phyloP scores from a whole-genome alignment of 1,140 invertebrate species.

The Drosophila arawakana region DNA sequence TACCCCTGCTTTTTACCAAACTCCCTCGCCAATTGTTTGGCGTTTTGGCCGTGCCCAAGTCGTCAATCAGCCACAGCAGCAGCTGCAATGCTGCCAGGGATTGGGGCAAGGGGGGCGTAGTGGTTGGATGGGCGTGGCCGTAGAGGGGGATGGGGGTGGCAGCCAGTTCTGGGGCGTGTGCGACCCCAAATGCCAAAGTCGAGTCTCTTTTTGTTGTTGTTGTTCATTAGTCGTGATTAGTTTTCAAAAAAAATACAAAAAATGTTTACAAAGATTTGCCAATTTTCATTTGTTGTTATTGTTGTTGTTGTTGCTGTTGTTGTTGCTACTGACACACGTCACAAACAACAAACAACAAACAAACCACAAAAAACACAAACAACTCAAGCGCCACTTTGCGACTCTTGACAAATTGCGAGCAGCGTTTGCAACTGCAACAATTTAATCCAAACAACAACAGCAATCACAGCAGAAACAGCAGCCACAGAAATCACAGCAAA shows the following conservation, averaged over 20 bases:
- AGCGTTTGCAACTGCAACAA: constrained; percentile 76
- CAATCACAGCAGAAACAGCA: constrained; percentile 28
- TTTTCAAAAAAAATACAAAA: constrained; percentile 49
- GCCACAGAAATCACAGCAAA: constrained; percentile 30
- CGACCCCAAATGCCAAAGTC: constrained; percentile 68
- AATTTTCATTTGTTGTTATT: constrained; percentile 28
- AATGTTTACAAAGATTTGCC: constrained; percentile 1
- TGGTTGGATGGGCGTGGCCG: background rate
- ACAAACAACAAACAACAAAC: constrained; percentile 28
- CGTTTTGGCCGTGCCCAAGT: constrained; percentile 60
- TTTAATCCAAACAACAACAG: constrained; percentile 67
- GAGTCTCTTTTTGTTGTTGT: constrained; percentile 44
- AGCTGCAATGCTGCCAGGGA: background rate
- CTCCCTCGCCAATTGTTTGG: constrained; percentile 55
- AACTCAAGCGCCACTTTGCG: constrained; percentile 67
- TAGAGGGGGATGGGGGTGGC: background rate
- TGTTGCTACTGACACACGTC: constrained; percentile 58
- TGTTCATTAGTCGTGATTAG: constrained; percentile 79
- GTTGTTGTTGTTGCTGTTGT: constrained; percentile 39
- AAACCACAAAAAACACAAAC: constrained; percentile 15
- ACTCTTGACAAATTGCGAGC: constrained; percentile 76
- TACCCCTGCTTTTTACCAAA: background rate
- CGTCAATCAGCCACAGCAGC: constrained; percentile 60
- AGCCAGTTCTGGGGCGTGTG: constrained; percentile 49
- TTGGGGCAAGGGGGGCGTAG: constrained; percentile 31